Evolutionary conservation across 2,797 vertebrate species (phyloP), one percentile per base, ranked within the genome.

Genomic region (Protonibea diacanthus): DNA sequence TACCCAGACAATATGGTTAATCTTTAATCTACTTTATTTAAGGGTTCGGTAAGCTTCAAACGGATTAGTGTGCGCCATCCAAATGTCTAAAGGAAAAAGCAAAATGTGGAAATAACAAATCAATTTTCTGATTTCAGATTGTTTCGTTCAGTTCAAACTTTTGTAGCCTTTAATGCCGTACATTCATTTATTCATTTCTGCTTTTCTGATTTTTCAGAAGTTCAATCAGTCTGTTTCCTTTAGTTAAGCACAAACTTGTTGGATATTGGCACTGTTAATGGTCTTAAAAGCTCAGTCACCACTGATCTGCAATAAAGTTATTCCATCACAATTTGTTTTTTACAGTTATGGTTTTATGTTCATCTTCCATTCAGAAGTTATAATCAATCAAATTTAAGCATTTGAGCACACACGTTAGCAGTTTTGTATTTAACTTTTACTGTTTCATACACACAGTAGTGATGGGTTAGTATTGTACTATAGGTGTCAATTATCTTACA

Each of bases 221-320:
- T 47, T 45, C 51, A 2, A 33, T 33, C 33, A 8, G 21, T 49
- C 38, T 25, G 44, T 65, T 29, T 64, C 15, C 2, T 29, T 38
- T 38, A 40, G 29, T 51, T 52, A 33, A 59, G 18, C 44, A 74
- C 12, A 74, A 51, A 66, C 17, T 18, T 53, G 20, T 12, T 10
- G 1, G 0, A 60, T 17, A 20, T 49, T 42, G 13, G 8, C 21
- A 4, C 5, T 9, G 6, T 23, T 42, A 4, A 57, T 49, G 18
- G 51, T 59, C 56, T 42, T 18, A 38, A 63, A 57, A 29, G 7
- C n/a, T 76, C 18, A 45, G 64, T 33, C 60, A 53, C 15, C n/a
- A 27, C 23, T 0, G 1, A 55, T 38, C 27, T 18, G 8, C 12
- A 42, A 2, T 33, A 33, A 33, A 8, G 6, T 33, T 33, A 33